Conservation (phyloP, 2,797 vertebrate species). For the Sebastes trivittatus region DNA sequence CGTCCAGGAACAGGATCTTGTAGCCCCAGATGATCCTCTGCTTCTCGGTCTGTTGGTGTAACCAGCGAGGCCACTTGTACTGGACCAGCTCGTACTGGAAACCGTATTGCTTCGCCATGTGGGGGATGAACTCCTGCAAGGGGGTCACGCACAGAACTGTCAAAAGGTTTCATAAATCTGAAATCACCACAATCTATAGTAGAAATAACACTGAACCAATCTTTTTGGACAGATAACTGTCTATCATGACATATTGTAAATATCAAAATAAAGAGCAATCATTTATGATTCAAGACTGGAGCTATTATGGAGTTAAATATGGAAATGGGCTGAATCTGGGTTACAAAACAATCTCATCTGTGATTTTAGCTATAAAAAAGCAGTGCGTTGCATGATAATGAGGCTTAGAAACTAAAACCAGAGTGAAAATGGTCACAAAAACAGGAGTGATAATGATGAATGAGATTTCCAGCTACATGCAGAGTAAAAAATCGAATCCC, state of each 20-base stretch:
- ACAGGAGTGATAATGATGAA: background rate
- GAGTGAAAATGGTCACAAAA: background rate
- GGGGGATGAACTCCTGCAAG: conserved; percentile 90
- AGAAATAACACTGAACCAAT: background rate
- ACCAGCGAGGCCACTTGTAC: conserved; percentile 96
- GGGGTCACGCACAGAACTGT: background rate
- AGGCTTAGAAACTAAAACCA: background rate
- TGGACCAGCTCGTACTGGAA: conserved; percentile 97
- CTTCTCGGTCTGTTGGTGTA: conserved; percentile 95
- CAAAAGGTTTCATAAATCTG: background rate
- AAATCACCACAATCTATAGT: background rate
- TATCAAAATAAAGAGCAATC: background rate
- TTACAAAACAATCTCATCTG: background rate
- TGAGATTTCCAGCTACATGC: background rate
- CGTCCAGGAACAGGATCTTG: conserved; percentile 98
- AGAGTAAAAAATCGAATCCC: background rate
- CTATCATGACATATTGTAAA: background rate
- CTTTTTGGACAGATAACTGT: background rate
- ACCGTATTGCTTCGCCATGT: conserved; percentile 92
- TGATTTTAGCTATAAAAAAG: background rate
- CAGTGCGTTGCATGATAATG: background rate
- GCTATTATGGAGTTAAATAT: background rate
- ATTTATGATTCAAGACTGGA: background rate
- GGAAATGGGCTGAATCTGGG: background rate
- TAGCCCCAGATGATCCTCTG: conserved; percentile 99